Conservation (phyloP, 2,888 invertebrate genomes). For the Cylindroiulus punctatus region DNA sequence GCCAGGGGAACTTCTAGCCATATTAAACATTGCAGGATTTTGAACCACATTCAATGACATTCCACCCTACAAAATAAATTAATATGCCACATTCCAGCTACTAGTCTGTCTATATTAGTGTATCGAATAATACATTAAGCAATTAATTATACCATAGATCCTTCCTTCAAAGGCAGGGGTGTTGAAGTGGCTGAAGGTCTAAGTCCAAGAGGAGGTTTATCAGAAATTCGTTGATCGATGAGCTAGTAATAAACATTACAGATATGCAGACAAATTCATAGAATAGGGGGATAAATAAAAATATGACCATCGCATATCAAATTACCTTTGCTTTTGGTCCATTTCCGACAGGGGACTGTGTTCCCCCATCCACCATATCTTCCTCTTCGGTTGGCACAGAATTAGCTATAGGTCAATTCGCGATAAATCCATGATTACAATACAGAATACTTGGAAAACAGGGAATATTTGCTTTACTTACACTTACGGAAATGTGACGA, state of each 20-base stretch:
- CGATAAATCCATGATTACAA: not conserved
- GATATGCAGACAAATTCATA: not conserved
- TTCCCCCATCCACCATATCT: not conserved
- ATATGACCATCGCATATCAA: not conserved
- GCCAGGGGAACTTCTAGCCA: constrained; percentile 51
- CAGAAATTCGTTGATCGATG: constrained; percentile 21
- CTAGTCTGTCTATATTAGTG: not conserved
- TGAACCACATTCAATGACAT: constrained; percentile 41
- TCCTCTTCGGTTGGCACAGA: constrained; percentile 54
- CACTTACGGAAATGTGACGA: constrained; percentile 57
- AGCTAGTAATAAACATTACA: not conserved
- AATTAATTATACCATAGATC: not conserved
- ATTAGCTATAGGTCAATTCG: constrained; percentile 20
- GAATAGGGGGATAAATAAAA: not conserved
- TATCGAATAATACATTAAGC: not conserved
- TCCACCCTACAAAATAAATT: constrained; percentile 16
- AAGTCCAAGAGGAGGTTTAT: constrained; percentile 53
- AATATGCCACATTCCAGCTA: not conserved
- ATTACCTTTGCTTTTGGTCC: constrained; percentile 62
- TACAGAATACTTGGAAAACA: not conserved
- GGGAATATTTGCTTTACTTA: constrained; percentile 12
- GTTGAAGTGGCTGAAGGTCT: constrained; percentile 53
- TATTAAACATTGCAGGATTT: constrained; percentile 41
- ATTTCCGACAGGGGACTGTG: constrained; percentile 57
- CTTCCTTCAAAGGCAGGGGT: constrained; percentile 45